Evolutionary conservation across 2,797 vertebrate genomes (phyloP).

Genomic region (Crypturellus tataupa): DNA sequence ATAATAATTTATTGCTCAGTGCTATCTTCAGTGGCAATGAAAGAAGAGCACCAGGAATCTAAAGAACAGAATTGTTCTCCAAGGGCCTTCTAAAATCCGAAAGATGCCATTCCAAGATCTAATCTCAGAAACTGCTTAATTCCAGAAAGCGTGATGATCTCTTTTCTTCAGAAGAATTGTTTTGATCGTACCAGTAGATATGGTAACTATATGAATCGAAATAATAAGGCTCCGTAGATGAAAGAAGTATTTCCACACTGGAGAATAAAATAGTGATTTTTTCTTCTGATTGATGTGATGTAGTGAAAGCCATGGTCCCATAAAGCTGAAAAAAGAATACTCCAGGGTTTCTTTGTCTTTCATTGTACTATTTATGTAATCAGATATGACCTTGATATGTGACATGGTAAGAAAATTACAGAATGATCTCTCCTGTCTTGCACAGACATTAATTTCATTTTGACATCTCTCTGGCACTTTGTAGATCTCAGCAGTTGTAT

Average conservation of each 20-base stretch:
- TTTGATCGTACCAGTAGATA: not conserved
- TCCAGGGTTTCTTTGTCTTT: not conserved
- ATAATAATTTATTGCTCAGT: not conserved
- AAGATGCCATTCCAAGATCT: not conserved
- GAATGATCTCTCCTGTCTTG: conserved; percentile 1
- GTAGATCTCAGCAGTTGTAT: not conserved
- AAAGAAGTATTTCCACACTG: not conserved
- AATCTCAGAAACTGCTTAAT: not conserved
- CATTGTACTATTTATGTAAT: not conserved
- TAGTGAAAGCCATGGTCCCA: not conserved
- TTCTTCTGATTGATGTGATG: not conserved
- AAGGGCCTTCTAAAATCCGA: not conserved
- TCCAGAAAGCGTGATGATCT: not conserved
- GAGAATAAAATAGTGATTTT: not conserved
- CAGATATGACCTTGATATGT: conserved; percentile 10
- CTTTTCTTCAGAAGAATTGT: not conserved
- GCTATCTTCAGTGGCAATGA: not conserved
- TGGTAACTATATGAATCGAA: not conserved
- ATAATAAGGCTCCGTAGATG: not conserved
- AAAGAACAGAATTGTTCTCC: not conserved
- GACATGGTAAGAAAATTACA: not conserved
- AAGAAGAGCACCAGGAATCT: not conserved
- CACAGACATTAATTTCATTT: not conserved
- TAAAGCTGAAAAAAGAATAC: not conserved
- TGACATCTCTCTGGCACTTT: not conserved